Evolutionary conservation across 2,797 vertebrate species (phyloP), one percentile per base, ranked within the genome.

Genomic region (Pithecia hirsuta): DNA sequence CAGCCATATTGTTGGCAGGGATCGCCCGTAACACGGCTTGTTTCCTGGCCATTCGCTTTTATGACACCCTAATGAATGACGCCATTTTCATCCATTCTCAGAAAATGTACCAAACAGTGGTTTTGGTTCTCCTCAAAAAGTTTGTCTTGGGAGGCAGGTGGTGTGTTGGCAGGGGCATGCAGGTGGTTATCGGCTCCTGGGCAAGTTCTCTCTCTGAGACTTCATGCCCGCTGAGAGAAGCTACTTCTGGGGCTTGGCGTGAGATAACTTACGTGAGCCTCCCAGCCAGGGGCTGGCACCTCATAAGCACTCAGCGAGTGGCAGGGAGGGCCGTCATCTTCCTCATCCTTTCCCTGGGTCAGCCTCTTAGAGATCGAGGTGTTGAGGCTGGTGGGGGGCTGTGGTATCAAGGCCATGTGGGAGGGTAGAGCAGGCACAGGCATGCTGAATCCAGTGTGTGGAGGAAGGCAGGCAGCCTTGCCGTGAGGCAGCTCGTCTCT

Each of bases 241-340:
- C 59, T 7, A 1, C 80, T 33, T 39, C 50, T 28, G 2, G 14
- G 11, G 10, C 50, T 26, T 8, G 0, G 20, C 24, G 10, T 22
- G 30, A 48, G 81, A 8, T 33, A 15, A 55, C 7, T 64, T 28
- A 10, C 28, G 46, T 15, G 87, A 14, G 9, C 14, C 46, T 15
- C 74, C 52, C 1, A 6, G 57, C 48, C 15, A 1, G 57, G 5
- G 19, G 48, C 79, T 41, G 15, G 48, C 30, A 3, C 50, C 48
- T 46, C 28, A 0, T 0, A 2, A 41, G 59, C 33, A 1, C 33
- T 33, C 12, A 1, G 41, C 0, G 3, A 28, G 44, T 3, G 7
- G 41, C 50, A 5, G 28, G 75, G 10, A 39, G 52, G 41, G 67
- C 19, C 39, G 24, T 26, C 44, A 15, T 19, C 26, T 8, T 57